Conservation (phyloP, 2,113 vertebrate genomes). For the Raja brachyura region DNA sequence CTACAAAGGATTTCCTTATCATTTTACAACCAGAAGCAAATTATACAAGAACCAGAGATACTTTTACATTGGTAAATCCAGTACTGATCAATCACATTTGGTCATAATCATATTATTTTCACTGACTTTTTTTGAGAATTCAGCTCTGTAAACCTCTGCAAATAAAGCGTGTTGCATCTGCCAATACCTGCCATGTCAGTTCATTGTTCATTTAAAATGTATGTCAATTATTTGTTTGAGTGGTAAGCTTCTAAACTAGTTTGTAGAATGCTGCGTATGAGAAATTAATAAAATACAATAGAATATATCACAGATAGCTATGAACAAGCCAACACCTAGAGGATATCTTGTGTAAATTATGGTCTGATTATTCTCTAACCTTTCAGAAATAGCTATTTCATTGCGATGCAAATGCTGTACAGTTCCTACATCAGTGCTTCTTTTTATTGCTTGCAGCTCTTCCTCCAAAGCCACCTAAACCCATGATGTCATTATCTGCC, state of each 20-base stretch:
- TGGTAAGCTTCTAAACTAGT: neutral
- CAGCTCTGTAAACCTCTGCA: neutral
- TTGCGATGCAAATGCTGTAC: neutral
- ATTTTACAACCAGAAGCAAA: neutral
- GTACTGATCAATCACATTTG: neutral
- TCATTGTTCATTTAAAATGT: neutral
- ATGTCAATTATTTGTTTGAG: neutral
- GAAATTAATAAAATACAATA: neutral
- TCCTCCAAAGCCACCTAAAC: constrained; percentile 83
- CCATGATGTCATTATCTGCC: constrained; percentile 66
- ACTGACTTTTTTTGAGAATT: neutral
- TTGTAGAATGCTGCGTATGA: neutral
- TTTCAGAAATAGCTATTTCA: constrained; percentile 1
- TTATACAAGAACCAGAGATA: neutral
- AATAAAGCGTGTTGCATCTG: neutral
- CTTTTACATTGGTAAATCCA: neutral
- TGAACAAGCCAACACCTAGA: neutral
- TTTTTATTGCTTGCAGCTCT: constrained; percentile 65
- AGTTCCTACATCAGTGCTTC: constrained; percentile 40
- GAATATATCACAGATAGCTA: neutral
- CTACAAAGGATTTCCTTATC: neutral
- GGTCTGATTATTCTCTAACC: neutral
- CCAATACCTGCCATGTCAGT: neutral
- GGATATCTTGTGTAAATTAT: neutral
- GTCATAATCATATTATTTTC: neutral